Base-by-base conservation (phyloP, 2,113 vertebrate genomes). In the Vulpes ferrilata region DNA sequence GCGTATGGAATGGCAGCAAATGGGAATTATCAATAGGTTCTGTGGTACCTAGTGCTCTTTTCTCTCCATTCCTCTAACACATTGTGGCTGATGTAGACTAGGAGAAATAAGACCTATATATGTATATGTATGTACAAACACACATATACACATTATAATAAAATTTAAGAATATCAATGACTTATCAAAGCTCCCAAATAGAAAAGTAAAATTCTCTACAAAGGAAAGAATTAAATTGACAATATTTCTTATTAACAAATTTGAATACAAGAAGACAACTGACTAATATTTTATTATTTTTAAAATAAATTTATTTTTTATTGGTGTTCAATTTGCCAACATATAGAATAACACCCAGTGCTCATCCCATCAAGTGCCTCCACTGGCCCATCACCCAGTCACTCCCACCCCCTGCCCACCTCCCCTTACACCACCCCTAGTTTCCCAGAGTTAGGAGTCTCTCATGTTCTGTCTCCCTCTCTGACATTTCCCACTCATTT, bases 171-270 rank as follows among this genome's bases (percentile, higher is more conserved):
- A 81, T 60, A 74, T 79, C 7, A 74, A 59, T 38, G 19, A 30
- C 19, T 97, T 96, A 10, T 78, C n/a, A 95, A 74, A 65, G 59
- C 19, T 95, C 84, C 10, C 65, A 96, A 8, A 82, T 27, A 82
- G 35, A 91, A 94, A 90, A 82, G 65, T 25, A 4, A 90, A 97
- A 79, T 73, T 20, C 3, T 93, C 43, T 91, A 84, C 10, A 79
- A 93, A 79, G 35, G 20, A 97, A 91, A 84, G 2, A 93, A 64
- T 30, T 51, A 69, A 86, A 62, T 78, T 79, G 51, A 80, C 62
- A 93, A 32, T 19, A 82, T 16, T 93, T 90, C n/a, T 93, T 88
- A 35, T 43, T 43, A 81, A 51, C 22, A 95, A 48, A 78, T 55
- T 12, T 94, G 32, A 94, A 51, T 71, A 85, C 6, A 57, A 65